A percentile compares a stretch with the other conserved stretches of the same genome.
phyloP scores from a whole-genome alignment of 1,140 invertebrate species.

The Babylonia areolata region DNA sequence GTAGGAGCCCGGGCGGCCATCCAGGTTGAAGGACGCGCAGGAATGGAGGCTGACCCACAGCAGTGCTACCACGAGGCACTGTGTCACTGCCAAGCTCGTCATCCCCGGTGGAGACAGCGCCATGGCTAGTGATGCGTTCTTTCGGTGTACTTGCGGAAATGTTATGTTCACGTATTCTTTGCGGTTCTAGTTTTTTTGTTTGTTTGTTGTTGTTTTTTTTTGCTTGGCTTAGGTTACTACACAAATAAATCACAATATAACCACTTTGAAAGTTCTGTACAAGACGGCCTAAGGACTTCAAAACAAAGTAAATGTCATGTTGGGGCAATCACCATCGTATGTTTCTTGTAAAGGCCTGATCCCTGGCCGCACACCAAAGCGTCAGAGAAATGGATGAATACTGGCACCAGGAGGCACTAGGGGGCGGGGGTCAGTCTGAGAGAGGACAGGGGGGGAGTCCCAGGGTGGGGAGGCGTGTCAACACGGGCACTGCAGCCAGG shows the following conservation, averaged over 20 bases:
- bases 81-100: neutral
- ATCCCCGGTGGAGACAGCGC: neutral
- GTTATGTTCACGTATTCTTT: too few relatives aligned
- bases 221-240: too few relatives aligned
- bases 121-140: neutral
- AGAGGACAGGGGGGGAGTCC: neutral
- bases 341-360: neutral
- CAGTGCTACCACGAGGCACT: neutral
- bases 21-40: slow-evolving; percentile 75
- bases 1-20: slow-evolving; percentile 88
- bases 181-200: too few relatives aligned
- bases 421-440: neutral
- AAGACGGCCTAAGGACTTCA: too few relatives aligned
- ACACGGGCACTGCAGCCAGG: neutral
- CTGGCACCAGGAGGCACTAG: neutral
- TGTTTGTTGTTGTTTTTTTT: too few relatives aligned
- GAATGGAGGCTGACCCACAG: slow-evolving; percentile 10
- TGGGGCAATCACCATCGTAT: neutral
- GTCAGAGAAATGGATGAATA: neutral
- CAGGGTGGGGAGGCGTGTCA: neutral
- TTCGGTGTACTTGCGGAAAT: too few relatives aligned
- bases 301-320: slow-evolving; percentile 2
- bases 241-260: too few relatives aligned
- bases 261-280: too few relatives aligned
- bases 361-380: neutral